Conservation (phyloP, 2,797 vertebrate species). For the Clamator glandarius region DNA sequence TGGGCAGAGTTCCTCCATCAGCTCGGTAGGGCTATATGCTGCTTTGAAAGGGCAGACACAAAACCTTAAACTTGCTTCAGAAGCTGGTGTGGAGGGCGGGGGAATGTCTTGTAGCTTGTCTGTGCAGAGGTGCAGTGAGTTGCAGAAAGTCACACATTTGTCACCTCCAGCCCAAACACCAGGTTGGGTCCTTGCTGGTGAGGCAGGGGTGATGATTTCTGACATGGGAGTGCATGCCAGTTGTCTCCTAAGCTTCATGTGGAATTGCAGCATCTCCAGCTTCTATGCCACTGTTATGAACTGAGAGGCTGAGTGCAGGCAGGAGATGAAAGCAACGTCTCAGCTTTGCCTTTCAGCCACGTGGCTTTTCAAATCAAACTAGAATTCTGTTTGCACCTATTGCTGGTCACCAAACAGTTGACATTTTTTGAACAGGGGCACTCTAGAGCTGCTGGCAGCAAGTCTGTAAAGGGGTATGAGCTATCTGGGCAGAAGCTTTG, state of each 20-base stretch:
- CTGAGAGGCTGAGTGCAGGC: not conserved
- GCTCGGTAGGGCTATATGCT: not conserved
- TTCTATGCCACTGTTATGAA: fast-evolving
- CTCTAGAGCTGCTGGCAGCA: not conserved
- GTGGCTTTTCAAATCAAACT: not conserved
- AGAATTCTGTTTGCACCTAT: not conserved
- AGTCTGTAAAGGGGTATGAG: not conserved
- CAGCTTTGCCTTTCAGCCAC: not conserved
- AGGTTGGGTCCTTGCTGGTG: not conserved
- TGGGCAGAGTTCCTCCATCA: not conserved
- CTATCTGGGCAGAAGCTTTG: not conserved
- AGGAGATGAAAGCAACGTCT: not conserved
- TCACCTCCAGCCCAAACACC: not conserved
- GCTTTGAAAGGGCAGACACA: not conserved
- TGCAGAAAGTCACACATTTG: not conserved
- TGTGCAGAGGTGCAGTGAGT: fast-evolving
- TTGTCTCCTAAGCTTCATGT: not conserved
- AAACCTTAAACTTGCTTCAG: not conserved
- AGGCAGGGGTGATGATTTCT: not conserved
- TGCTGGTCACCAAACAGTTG: not conserved
- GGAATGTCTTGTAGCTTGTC: not conserved
- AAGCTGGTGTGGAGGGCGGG: not conserved
- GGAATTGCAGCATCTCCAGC: not conserved
- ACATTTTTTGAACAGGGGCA: fast-evolving
- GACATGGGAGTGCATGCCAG: fast-evolving